Base-by-base conservation (phyloP, 2,888 invertebrate species). In the Microchrysa polita region DNA sequence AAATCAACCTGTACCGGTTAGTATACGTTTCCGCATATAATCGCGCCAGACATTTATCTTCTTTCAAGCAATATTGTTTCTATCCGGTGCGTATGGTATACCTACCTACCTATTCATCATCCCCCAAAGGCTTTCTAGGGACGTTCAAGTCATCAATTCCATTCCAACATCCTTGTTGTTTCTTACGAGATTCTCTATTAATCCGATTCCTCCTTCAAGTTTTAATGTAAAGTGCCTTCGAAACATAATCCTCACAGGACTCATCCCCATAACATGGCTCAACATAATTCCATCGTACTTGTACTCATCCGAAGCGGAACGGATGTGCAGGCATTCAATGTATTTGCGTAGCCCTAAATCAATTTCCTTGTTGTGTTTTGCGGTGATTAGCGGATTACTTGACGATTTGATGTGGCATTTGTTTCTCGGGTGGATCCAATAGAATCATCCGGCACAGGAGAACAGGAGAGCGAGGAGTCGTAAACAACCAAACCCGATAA, bases 371-470 rank as follows among this genome's bases (percentile, higher is more conserved):
- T 67, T 73, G 73, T 74, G 73, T 74, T 74, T 73, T 74, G 74
- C 60, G 73, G 74, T 74, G 74, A 74, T 74, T 74, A 74, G 74
- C 74, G 72, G 74, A 74, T 74, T 74, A 74, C 67, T 74, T 73
- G 73, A 72, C 72, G 73, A 73, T 73, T 73, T 72, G 67, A 59
- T 59, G 59, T 59, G 59, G 59, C n/a, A 23, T 59, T 59, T 59
- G 59, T 59, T 22, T 59, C 27, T 59, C 14, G 59, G n/a, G n/a
- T n/a, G n/a, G 22, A 22, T 59, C n/a, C n/a, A 23, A 27, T 27
- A 27, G 16, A 20, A 23, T 1, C 59, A 27, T 23, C 23, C n/a
- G n/a, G n/a, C n/a, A n/a, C n/a, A n/a, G n/a, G n/a, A n/a, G n/a
- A n/a, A n/a, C n/a, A n/a, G n/a, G n/a, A n/a, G n/a, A n/a, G n/a